Base-by-base conservation (phyloP, 2,797 vertebrate species). In the Salarias fasciatus region DNA sequence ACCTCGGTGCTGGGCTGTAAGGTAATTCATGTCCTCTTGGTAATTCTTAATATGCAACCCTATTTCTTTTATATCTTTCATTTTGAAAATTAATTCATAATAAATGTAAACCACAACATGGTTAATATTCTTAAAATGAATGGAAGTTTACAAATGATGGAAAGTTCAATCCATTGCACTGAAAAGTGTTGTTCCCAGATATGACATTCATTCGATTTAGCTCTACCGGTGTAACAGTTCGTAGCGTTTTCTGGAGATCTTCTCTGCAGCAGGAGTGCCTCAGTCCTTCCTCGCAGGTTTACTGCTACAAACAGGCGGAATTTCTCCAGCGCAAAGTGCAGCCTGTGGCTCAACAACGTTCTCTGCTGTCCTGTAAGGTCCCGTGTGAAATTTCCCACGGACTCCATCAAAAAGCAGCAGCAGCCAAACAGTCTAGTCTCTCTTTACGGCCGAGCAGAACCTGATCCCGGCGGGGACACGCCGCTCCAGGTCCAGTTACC, bases 401-500 rank as follows among this genome's bases (percentile, higher is more conserved):
- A 11, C 14, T 33, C 6, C 8, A 0, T 9, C 41, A n/a, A 38
- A 12, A 36, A 2, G 12, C 14, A 12, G 5, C 9, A 15, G 43
- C 37, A 33, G 57, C 11, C 36, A 30, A 18, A 40, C 11, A 28
- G 43, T 48, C 11, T 45, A 6, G n/a, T n/a, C n/a, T 45, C 46
- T n/a, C n/a, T 46, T 53, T 56, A 43, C 53, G 56, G 5, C 46
- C 2, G 8, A 15, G 7, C 6, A 38, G 18, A 73, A 77, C 71
- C 14, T 67, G 67, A 77, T 66, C 58, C 60, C 53, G 29, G 42
- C n/a, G 41, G 12, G 41, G 47, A 52, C 35, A 15, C 44, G 30
- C 36, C 15, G 7, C 40, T 3, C 38, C 12, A 60, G 67, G 55
- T 78, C 78, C 35, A 45, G 44, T 80, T 83, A 86, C 73, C 58